Base-by-base conservation (phyloP, 1,140 invertebrate species). In the Nephotettix cincticeps region DNA sequence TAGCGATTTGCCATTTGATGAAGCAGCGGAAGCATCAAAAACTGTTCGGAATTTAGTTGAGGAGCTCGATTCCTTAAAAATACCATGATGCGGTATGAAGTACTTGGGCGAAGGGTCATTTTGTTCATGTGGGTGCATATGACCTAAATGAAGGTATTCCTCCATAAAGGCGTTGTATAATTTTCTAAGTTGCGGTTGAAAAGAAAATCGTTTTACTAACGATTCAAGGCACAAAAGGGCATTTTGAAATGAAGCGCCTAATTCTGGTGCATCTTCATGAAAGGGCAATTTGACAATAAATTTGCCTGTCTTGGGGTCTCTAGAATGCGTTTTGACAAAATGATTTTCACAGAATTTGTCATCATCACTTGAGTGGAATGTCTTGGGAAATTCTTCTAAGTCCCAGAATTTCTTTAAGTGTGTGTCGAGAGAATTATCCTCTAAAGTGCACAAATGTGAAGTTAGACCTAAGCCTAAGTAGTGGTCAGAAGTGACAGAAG, bases 1-100 rank as follows among this genome's bases (percentile, higher is more conserved):
- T 64, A 76, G 58, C 21, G 76, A 76, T 40, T 72, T 3, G 9
- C 61, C 65, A 30, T 14, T 56, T 30, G 61, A 58, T 30, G 75
- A 63, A 58, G 72, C 69, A 0, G 25, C 25, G 19, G 68, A 69
- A 13, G 54, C 73, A 54, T 76, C 71, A 66, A 75, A 75, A 23
- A 75, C 75, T 29, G n/a, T n/a, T 9, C 70, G 19, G 14, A 61
- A 32, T 45, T 71, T 71, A 1, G 73, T 76, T 0, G 69, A 69
- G 32, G 29, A n/a, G 63, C 70, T 75, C 13, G 28, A 17, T 56
- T 23, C 1, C 29, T 73, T 76, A 21, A 75, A 1, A 9, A 75
- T n/a, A n/a, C n/a, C n/a, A n/a, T n/a, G n/a, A n/a, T n/a, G n/a
- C n/a, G n/a, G n/a, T n/a, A n/a, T n/a, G 70, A 13, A n/a, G 21